Percentiles rank a stretch among this genome's conserved stretches.
Evolutionary conservation across 2,888 invertebrate genomes (phyloP).

Genomic region (Eilema depressum): DNA sequence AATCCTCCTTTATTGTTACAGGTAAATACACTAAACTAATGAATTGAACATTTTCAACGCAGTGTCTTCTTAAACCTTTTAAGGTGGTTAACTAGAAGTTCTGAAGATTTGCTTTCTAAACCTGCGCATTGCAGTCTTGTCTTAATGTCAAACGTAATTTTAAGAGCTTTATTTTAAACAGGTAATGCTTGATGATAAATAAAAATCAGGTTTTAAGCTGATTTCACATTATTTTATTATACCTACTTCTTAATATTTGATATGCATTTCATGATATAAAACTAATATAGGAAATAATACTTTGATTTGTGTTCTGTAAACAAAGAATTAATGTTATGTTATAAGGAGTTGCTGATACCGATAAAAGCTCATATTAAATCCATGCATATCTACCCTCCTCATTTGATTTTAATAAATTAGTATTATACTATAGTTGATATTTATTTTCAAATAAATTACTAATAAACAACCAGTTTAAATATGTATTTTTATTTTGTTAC

Average conservation of each 20-base stretch:
- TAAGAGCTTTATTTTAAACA: constrained; percentile 17
- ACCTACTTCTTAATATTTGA: background rate
- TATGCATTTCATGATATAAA: background rate
- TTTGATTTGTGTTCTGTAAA: background rate
- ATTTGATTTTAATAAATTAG: constrained; percentile 21
- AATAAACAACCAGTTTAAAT: constrained; percentile 6
- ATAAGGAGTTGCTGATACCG: background rate
- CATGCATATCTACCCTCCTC: background rate
- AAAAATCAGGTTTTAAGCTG: background rate
- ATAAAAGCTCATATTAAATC: background rate
- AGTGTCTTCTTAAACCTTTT: background rate
- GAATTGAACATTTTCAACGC: background rate
- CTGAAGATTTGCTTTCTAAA: constrained; percentile 18
- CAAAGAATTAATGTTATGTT: background rate
- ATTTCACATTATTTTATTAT: background rate
- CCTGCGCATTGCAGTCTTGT: constrained; percentile 17
- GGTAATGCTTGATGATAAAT: constrained; percentile 5
- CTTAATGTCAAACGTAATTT: background rate
- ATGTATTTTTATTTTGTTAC: background rate
- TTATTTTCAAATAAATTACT: constrained; percentile 47
- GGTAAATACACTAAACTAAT: constrained; percentile 68
- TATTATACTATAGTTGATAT: constrained; percentile 35
- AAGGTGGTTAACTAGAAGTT: background rate
- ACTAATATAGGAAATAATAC: background rate
- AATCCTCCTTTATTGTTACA: constrained; percentile 68